A percentile compares a stretch with the other conserved stretches of the same genome.
These are phyloP conservation scores for Drosophila neocordata DNA, from an alignment of 1,140 invertebrate species.

Conservation along the genomic window DNA sequence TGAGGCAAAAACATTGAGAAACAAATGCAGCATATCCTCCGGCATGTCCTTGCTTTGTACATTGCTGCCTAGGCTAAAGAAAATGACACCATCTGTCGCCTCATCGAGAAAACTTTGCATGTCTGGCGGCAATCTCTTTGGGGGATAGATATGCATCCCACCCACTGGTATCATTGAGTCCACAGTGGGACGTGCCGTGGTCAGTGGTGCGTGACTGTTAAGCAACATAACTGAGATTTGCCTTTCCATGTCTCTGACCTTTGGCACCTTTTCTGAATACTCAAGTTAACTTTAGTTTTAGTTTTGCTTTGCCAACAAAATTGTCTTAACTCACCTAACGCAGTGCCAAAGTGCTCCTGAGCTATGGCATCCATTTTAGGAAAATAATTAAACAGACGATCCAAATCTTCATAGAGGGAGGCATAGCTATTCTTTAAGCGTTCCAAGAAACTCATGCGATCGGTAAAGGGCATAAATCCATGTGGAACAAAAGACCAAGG, in stretches of 20 bases:
- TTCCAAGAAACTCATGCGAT: constrained; percentile 82
- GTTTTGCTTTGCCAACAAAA: background rate
- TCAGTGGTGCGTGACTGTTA: constrained; percentile 78
- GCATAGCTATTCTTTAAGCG: constrained; percentile 68
- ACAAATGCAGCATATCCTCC: constrained; percentile 80
- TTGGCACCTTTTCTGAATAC: constrained; percentile 79
- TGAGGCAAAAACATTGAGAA: constrained; percentile 84
- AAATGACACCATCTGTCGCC: constrained; percentile 84
- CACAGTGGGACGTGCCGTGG: constrained; percentile 64
- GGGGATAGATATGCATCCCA: constrained; percentile 79
- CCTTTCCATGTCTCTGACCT: constrained; percentile 83
- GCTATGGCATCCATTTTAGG: constrained; percentile 80
- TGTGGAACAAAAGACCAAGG: constrained; percentile 82
- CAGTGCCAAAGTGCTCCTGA: constrained; percentile 71
- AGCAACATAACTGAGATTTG: constrained; percentile 83
- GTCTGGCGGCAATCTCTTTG: constrained; percentile 77
- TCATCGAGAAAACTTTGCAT: constrained; percentile 82
- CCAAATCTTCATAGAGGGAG: constrained; percentile 61
- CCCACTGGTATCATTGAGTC: constrained; percentile 76
- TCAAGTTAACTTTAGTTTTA: background rate
- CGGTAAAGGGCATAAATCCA: constrained; percentile 62
- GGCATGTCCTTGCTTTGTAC: constrained; percentile 83
- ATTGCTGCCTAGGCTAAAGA: constrained; percentile 84
- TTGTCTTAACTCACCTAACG: constrained; percentile 48
- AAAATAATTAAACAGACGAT: constrained; percentile 60